Base-by-base conservation (phyloP, 2,888 invertebrate species). In the Sminthurides aquaticus region DNA sequence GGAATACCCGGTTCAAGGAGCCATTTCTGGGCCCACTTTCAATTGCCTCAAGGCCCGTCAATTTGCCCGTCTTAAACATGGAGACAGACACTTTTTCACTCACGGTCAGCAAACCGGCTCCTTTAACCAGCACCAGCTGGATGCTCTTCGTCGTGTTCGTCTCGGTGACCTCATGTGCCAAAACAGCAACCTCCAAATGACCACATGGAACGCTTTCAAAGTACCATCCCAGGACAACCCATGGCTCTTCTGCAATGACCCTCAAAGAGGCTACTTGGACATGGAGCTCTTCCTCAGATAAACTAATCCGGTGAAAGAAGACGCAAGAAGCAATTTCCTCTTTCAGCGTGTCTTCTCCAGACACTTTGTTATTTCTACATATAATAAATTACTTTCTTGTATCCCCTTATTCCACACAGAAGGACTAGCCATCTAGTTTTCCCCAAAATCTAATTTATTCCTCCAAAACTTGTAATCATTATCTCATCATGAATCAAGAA, bases 21-120 rank as follows among this genome's bases (percentile, higher is more conserved):
- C 90, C 0, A 84, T 91, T 0, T 86, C 95, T 3, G 95, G 96
- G 1, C 87, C 90, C 0, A 94, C 94, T 0, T 86, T 95, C 57
- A 88, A 88, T 25, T 96, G 95, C 75, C 82, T 96, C 3, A 78
- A 95, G 24, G 72, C 71, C 1, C 62, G 67, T 26, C 74, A 74
- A 58, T 74, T 74, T 49, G 55, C 64, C 5, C 25, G 66, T 22
- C 55, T 66, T n/a, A 71, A 70, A 49, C 70, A 62, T 29, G 74
- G 73, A 11, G 74, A 74, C 54, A 54, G 74, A 28, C 69, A 65
- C 48, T 72, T 71, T 58, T 71, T 73, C 64, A 71, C 73, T n/a
- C 74, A 71, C 62, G 60, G 52, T 3, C 60, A 64, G 25, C 68
- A 69, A 55, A 55, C 66, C 1, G 66, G 71, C n/a, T 66, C 69